phyloP scores from a whole-genome alignment of 2,113 vertebrate genomes.

The Saccopteryx bilineata region DNA sequence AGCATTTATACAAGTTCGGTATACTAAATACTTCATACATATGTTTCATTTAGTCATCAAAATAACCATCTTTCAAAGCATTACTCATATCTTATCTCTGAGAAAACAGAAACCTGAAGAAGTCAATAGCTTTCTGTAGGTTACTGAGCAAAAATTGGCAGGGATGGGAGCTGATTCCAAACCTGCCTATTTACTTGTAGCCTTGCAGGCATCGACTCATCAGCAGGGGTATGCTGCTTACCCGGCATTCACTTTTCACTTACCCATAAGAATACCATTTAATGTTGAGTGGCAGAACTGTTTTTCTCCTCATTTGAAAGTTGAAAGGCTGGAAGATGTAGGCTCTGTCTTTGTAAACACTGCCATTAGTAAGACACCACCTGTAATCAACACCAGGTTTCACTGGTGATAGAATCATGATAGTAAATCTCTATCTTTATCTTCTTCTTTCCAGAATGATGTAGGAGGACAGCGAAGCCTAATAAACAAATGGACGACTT shows the following conservation, averaged over 20 bases:
- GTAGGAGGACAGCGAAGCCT: constrained; percentile 97
- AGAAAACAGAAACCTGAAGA: constrained; percentile 18
- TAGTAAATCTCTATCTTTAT: neutral
- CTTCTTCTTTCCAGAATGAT: constrained; percentile 93
- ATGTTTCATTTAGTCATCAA: constrained; percentile 54
- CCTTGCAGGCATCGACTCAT: neutral
- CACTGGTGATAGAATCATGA: neutral
- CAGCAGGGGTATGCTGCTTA: neutral
- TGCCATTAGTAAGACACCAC: neutral
- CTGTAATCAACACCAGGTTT: neutral
- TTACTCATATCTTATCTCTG: constrained; percentile 18
- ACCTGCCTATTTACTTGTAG: neutral
- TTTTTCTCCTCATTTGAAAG: neutral
- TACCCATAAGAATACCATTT: constrained; percentile 16
- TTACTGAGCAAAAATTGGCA: constrained; percentile 2
- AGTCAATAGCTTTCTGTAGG: constrained; percentile 21
- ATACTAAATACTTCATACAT: constrained; percentile 7
- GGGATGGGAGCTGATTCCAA: neutral
- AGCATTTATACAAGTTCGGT: neutral
- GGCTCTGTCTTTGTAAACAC: neutral
- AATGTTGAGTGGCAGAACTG: neutral
- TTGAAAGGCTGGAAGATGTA: neutral
- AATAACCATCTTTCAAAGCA: constrained; percentile 33
- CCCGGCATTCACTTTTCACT: neutral
- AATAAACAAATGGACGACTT: constrained; percentile 99